A percentile compares a stretch with the other conserved stretches of the same genome.
Evolutionary conservation across 2,888 invertebrate genomes (phyloP).

Genomic region (Drosophila borealis): DNA sequence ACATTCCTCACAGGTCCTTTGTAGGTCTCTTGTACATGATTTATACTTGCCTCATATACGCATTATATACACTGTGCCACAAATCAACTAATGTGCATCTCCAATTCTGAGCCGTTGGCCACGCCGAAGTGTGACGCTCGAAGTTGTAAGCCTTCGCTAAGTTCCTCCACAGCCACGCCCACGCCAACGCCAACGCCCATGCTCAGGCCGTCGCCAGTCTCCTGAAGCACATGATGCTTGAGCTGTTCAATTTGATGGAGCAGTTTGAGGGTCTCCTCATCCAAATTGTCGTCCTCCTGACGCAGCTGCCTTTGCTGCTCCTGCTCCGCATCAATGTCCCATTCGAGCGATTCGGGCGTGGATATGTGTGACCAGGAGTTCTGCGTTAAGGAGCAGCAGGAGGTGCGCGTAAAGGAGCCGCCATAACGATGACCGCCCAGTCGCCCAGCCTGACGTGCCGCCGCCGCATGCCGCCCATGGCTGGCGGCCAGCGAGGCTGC

Average conservation of each 20-base stretch:
- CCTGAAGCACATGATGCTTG: constrained; percentile 88
- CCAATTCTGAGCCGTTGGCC: constrained; percentile 47
- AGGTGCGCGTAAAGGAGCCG: constrained; percentile 82
- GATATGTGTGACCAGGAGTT: constrained; percentile 88
- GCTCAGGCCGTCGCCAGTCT: constrained; percentile 86
- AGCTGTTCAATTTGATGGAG: constrained; percentile 89
- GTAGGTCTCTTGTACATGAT: constrained; percentile 39
- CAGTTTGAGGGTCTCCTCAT: constrained; percentile 88
- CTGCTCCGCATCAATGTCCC: constrained; percentile 87
- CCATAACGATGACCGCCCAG: constrained; percentile 62
- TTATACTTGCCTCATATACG: constrained; percentile 9
- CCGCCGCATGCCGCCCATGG: constrained; percentile 40
- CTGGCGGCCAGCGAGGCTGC: constrained; percentile 51
- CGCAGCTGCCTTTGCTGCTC: constrained; percentile 82
- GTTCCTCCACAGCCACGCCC: constrained; percentile 58
- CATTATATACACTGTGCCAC: constrained; percentile 34
- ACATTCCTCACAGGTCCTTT: constrained; percentile 34
- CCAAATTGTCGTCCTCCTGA: constrained; percentile 86
- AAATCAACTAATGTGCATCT: constrained; percentile 66
- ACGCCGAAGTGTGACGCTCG: constrained; percentile 57
- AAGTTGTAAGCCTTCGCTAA: constrained; percentile 56
- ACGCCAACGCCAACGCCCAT: constrained; percentile 23
- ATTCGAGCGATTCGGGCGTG: constrained; percentile 89
- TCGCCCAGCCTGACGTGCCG: constrained; percentile 39
- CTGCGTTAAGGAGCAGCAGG: constrained; percentile 84